Conservation (phyloP, 1,140 invertebrate genomes). For the Brachionus calyciflorus region DNA sequence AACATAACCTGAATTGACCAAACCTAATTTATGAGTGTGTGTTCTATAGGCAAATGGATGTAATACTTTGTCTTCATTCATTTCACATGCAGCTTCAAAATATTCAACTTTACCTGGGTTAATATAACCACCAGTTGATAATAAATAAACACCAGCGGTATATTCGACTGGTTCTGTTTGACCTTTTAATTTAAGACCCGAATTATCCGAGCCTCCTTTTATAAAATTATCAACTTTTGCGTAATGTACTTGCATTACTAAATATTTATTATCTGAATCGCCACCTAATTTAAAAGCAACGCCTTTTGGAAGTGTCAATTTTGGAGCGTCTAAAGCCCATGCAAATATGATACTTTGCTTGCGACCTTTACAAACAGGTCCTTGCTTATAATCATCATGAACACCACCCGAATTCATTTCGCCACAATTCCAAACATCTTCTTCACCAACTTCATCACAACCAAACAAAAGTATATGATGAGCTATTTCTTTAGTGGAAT, state of each 20-base stretch:
- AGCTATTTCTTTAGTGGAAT: constrained; percentile 82
- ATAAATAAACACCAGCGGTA: constrained; percentile 76
- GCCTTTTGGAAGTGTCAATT: constrained; percentile 72
- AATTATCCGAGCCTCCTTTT: constrained; percentile 28
- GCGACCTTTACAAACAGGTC: constrained; percentile 51
- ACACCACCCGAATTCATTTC: constrained; percentile 52
- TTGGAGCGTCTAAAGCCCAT: constrained; percentile 90
- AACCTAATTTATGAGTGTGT: constrained; percentile 58
- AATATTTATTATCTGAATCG: constrained; percentile 61
- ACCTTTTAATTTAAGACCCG: constrained; percentile 13
- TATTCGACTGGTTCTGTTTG: constrained; percentile 17
- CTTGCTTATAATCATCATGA: constrained; percentile 48
- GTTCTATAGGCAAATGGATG: constrained; percentile 59
- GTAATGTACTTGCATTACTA: constrained; percentile 88
- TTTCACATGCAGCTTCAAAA: constrained; percentile 56
- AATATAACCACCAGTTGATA: constrained; percentile 78
- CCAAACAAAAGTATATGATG: constrained; percentile 95
- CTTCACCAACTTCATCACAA: constrained; percentile 72
- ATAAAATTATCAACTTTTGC: constrained; percentile 64
- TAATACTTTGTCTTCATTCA: constrained; percentile 50
- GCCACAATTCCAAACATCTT: constrained; percentile 70
- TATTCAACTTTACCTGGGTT: constrained; percentile 64
- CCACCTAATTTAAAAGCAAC: constrained; percentile 67
- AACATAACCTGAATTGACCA: constrained; percentile 54
- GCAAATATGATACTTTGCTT: constrained; percentile 77